Percentiles rank a stretch among this genome's conserved stretches.
Evolutionary conservation across 2,113 vertebrate species (phyloP).

Genomic region (Acrocephalus kingi): DNA sequence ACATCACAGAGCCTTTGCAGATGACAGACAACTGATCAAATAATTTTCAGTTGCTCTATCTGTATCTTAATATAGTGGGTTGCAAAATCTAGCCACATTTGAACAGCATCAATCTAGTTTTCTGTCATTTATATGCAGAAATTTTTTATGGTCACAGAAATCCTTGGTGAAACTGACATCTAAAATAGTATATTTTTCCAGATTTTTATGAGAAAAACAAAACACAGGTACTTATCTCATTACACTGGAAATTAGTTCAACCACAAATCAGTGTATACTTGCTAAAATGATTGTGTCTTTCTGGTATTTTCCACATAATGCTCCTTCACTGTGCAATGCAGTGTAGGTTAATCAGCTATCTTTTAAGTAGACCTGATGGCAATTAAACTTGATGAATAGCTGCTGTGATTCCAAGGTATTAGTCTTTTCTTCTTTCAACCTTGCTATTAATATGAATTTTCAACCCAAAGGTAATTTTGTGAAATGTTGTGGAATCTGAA

Average conservation of each 20-base stretch:
- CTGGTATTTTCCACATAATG: not conserved
- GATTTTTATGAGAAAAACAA: not conserved
- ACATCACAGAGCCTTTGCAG: not conserved
- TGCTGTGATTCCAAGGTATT: constrained; percentile 25
- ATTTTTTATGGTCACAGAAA: not conserved
- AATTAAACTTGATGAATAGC: constrained; percentile 61
- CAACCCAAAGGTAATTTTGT: not conserved
- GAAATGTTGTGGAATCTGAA: constrained; percentile 35
- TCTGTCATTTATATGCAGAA: not conserved
- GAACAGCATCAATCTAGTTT: not conserved
- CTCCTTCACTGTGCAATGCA: not conserved
- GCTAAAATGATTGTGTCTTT: constrained; percentile 23
- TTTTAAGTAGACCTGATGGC: not conserved
- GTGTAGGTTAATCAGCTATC: not conserved
- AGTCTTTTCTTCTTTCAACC: constrained; percentile 21
- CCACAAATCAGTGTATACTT: not conserved
- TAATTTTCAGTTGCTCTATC: not conserved
- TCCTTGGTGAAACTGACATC: not conserved
- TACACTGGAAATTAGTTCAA: not conserved
- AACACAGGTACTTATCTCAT: not conserved
- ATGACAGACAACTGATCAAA: not conserved
- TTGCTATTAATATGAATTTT: constrained; percentile 47
- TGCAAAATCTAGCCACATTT: not conserved
- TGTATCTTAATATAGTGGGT: not conserved
- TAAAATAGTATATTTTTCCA: not conserved